Evolutionary conservation across 2,797 vertebrate species (phyloP).

Genomic region (Tokudaia muenninki): DNA sequence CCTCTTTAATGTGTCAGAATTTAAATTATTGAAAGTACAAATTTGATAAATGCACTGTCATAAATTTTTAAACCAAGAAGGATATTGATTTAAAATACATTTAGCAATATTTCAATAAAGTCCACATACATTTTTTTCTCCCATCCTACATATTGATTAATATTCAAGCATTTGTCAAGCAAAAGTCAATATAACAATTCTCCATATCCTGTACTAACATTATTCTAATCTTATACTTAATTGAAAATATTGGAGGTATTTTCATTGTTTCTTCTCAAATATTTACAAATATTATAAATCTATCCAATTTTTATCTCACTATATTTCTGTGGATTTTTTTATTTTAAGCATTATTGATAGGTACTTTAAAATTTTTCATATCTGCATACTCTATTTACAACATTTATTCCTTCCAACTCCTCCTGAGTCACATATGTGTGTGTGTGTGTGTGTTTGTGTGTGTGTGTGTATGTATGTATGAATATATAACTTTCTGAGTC

Average conservation of each 20-base stretch:
- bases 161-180: background rate
- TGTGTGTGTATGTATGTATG: background rate
- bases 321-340: background rate
- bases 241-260: background rate
- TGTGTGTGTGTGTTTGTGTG: background rate
- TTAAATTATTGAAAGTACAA: background rate
- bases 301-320: background rate
- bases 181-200: background rate
- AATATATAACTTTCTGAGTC: background rate
- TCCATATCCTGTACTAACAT: background rate
- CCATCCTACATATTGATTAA: background rate
- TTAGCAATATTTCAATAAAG: background rate
- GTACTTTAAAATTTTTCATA: background rate
- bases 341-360: background rate
- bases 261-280: background rate
- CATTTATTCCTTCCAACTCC: background rate
- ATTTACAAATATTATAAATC: background rate
- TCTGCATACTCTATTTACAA: background rate
- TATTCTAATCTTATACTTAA: background rate
- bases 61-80: background rate
- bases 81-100: background rate
- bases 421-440: background rate
- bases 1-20: background rate
- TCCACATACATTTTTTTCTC: background rate
- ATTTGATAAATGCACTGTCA: background rate